phyloP scores from a whole-genome alignment of 2,888 invertebrate genomes.

The Stenotaenia linearis region DNA sequence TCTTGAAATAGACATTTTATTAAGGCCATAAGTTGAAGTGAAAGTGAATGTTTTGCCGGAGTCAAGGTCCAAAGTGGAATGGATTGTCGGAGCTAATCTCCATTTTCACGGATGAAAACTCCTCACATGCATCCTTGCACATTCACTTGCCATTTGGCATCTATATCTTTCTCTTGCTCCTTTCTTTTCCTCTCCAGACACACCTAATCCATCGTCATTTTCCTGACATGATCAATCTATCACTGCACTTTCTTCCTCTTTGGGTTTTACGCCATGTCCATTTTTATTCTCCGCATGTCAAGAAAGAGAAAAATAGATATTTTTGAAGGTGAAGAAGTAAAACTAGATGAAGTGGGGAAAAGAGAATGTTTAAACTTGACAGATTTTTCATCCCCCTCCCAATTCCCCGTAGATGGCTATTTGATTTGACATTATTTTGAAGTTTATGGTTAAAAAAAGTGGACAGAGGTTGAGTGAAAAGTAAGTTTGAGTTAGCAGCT shows the following conservation, averaged over 20 bases:
- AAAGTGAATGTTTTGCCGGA: constrained; percentile 2
- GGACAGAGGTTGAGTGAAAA: background rate
- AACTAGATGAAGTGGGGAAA: background rate
- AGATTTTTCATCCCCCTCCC: background rate
- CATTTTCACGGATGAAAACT: constrained; percentile 19
- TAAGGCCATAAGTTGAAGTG: constrained; percentile 4
- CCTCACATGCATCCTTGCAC: constrained; percentile 11
- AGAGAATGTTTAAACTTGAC: background rate
- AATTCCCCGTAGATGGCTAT: background rate
- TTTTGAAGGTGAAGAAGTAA: background rate
- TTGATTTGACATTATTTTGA: background rate
- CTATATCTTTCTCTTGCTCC: background rate
- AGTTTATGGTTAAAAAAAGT: background rate
- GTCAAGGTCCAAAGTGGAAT: constrained; percentile 15
- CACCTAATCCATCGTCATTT: constrained; percentile 19
- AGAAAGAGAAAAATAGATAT: background rate
- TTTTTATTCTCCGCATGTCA: background rate
- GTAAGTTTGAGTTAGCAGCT: background rate
- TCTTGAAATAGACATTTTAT: constrained; percentile 1
- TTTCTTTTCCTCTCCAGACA: background rate
- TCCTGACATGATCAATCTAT: constrained; percentile 2
- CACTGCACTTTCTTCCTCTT: constrained; percentile 6
- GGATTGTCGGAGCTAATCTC: constrained; percentile 19
- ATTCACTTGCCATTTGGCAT: constrained; percentile 11
- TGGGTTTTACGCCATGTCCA: background rate